Conservation (phyloP, 2,797 vertebrate genomes). For the Malurus leucopterus region DNA sequence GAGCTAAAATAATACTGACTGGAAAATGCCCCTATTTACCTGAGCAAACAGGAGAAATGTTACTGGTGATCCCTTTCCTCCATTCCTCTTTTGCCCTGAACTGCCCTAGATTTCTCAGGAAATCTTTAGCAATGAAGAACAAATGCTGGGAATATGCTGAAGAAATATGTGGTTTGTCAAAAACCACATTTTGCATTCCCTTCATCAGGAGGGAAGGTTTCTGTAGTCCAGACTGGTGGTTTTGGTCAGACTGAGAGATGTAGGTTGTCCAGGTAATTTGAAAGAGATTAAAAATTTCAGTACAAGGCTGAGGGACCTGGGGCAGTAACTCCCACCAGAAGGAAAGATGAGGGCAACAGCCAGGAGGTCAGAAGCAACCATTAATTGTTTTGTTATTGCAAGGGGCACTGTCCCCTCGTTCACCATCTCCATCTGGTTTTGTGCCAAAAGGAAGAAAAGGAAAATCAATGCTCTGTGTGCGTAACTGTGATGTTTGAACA, state of each 20-base stretch:
- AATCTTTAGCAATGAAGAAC: background rate
- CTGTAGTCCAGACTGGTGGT: background rate
- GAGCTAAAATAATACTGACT: background rate
- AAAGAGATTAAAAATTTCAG: background rate
- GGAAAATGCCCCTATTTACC: background rate
- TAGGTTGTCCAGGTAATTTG: background rate
- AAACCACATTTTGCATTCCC: background rate
- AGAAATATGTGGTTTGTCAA: background rate
- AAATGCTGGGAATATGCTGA: background rate
- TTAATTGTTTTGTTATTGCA: background rate
- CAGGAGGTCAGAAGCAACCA: background rate
- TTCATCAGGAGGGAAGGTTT: background rate
- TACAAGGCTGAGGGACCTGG: background rate
- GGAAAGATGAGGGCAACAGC: background rate
- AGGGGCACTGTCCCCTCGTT: rapidly evolving
- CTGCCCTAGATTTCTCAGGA: background rate
- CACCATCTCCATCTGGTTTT: background rate
- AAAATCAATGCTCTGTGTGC: background rate
- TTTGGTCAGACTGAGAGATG: background rate
- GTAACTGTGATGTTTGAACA: background rate
- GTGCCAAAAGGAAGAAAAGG: background rate
- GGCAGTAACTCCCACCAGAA: background rate
- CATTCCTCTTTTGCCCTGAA: background rate
- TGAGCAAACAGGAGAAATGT: background rate
- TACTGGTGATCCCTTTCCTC: background rate